A percentile compares a stretch with the other conserved stretches of the same genome.
Evolutionary conservation across 35 echinoderm and acorn worm species (phyloP).

Genomic region (Strongylocentrotus purpuratus): DNA sequence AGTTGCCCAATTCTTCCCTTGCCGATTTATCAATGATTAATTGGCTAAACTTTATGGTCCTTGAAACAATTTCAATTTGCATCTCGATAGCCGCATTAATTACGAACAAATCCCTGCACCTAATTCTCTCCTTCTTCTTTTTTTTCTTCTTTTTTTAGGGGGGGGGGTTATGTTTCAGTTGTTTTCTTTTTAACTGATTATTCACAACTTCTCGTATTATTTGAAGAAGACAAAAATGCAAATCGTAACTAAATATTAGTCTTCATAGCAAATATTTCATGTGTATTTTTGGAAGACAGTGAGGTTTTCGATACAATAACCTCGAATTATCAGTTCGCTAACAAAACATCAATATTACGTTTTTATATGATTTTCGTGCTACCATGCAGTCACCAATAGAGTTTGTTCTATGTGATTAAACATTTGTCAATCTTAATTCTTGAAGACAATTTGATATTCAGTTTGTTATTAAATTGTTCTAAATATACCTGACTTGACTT

Average conservation of each 20-base stretch:
- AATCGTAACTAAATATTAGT: not conserved
- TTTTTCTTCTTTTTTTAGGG: not conserved
- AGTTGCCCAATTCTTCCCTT: not conserved
- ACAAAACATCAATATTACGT: no score
- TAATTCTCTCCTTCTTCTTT: not conserved
- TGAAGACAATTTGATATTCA: not conserved
- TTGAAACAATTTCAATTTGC: not conserved
- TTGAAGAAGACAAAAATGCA: not conserved
- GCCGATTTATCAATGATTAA: not conserved
- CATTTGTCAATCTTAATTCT: not conserved
- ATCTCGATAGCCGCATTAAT: not conserved
- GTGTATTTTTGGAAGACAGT: no score
- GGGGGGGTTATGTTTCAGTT: no score
- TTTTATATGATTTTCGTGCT: no score
- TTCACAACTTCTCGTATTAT: no score
- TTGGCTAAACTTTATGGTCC: not conserved
- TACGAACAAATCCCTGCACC: not conserved
- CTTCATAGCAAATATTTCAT: no score
- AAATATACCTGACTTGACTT: not conserved
- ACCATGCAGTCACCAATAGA: no score
- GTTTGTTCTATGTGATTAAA: no score
- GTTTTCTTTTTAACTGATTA: not conserved
- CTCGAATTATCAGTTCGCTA: no score
- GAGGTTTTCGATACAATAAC: no score
- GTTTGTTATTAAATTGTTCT: not conserved